These are phyloP conservation scores for Eidolon dupreanum DNA, from an alignment of 2,797 vertebrate species.

Conservation along the genomic window DNA sequence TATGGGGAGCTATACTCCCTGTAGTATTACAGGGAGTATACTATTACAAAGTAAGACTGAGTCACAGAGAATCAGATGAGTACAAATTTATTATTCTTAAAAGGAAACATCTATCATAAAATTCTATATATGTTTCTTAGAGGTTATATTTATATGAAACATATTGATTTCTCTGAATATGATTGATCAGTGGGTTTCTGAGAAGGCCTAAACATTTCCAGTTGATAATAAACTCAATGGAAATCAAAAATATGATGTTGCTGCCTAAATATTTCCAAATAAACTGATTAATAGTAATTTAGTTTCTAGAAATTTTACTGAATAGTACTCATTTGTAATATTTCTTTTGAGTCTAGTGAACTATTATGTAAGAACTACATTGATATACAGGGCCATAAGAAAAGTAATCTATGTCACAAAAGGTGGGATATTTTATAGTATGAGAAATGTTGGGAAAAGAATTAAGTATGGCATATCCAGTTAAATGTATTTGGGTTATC, in stretches of 20 bases:
- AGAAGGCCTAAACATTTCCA: neutral
- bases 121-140: neutral
- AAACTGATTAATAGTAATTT: neutral
- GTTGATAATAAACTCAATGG: neutral
- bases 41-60: neutral
- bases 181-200: neutral
- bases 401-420: neutral
- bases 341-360: neutral
- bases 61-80: neutral
- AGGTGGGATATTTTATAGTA: neutral
- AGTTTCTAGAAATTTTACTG: neutral
- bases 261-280: neutral
- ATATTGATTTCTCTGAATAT: neutral
- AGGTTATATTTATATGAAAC: neutral
- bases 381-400: neutral
- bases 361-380: neutral
- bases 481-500: neutral
- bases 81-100: neutral
- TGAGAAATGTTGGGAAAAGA: neutral
- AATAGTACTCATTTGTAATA: neutral
- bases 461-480: neutral
- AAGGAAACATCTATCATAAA: neutral
- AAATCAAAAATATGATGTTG: neutral
- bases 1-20: neutral
- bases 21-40: neutral